Base-by-base conservation (phyloP, 2,888 invertebrate species). In the Aphrophora alni region DNA sequence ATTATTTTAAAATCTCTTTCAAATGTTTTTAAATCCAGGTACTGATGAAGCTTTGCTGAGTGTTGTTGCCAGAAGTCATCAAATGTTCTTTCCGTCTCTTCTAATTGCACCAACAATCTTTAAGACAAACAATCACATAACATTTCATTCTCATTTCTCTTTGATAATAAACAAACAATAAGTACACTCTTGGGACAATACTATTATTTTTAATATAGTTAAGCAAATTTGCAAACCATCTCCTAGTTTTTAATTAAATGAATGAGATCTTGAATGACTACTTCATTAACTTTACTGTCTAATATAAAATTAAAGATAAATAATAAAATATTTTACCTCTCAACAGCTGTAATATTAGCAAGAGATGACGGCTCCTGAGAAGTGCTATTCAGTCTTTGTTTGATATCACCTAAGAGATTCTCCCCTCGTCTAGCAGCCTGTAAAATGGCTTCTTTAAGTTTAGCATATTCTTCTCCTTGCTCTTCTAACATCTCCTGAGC, bases 21-120 rank as follows among this genome's bases (percentile, higher is more conserved):
- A 90, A 98, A 99, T 86, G 95, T 93, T 86, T 98, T 91, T 87
- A 98, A 92, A 86, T 95, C 95, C 84, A 98, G 90, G 89, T 97
- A 98, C 88, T 97, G 96, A 86, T 95, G 93, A 87, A 98, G 90
- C 86, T 96, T 94, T 81, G 93, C 93, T 86, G 97, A 96, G 90
- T 98, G 98, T 86, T 95, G 94, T 80, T 93, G 93, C 98, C 98
- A 98, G 89, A 98, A 98, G 85, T 95, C 94, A 88, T 97, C 97
- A 89, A 99, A 98, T 84, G 96, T 95, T 86, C 93, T 92, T 89
- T 97, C 96, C 84, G 98, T 98, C 90, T 98, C 98, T 88, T 97
- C 97, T 87, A 98, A 90, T 90, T 98, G 97, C 81, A 97, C 95
- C 85, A 98, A 90, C 87, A 97, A 92, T 89, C 98, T 96, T 33